Base-by-base conservation (phyloP, 2,888 invertebrate genomes). In the Trachelus troglodyta region DNA sequence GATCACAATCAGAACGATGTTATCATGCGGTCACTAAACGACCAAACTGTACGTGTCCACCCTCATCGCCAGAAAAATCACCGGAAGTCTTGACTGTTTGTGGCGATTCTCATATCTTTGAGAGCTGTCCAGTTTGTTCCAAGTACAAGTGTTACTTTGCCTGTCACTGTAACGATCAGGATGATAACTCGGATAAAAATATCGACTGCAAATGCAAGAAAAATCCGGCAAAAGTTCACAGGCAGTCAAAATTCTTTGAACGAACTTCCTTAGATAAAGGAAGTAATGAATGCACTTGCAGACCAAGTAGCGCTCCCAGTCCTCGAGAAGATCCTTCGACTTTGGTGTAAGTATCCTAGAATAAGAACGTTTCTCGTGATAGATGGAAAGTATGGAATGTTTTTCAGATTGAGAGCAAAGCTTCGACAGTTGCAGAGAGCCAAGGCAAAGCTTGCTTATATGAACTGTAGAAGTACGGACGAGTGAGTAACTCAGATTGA, bases 131-230 rank as follows among this genome's bases (percentile, higher is more conserved):
- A 2, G 86, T 91, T 73, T 91, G 91, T 78, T 85, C 84, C 3
- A 89, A 85, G 75, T 91, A 91, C 79, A 86, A 87, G 71, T 89
- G 86, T 78, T 90, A 89, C 76, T 91, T 91, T 79, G 82, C 86
- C 33, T 79, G 81, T 15, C 77, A 81, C 4, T 78, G 80, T 69
- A 81, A 79, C 11, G 78, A 31, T 68, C 75, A 75, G 71, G 76
- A 37, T 35, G 75, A 12, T 12, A 71, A 33, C 31, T 6, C 56
- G 9, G 71, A 34, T 31, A 71, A 33, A 35, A 69, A 30, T 33
- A 30, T 71, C 34, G 37, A 75, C 31, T 78, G 76, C 75, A 76
- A 69, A 35, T 79, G 68, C 30, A 80, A 74, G 34, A 76, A 40
- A 3, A 79, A 78, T 75, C 34, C 77, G 71, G 71, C 73, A 30